Percentiles rank a stretch among this genome's conserved stretches.
phyloP scores from a whole-genome alignment of 2,113 vertebrate species.

The Raja brachyura region DNA sequence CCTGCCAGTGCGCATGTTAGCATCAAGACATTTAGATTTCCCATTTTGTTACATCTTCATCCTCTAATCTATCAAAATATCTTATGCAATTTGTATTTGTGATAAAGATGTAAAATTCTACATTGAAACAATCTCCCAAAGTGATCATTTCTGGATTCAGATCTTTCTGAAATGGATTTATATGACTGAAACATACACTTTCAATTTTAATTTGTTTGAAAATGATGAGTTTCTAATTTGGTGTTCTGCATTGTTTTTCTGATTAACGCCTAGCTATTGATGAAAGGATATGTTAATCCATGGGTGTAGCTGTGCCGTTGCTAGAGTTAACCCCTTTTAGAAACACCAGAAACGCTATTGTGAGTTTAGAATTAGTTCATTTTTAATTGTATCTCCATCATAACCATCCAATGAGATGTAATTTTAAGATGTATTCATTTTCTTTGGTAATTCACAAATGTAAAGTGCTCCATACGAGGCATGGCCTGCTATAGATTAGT shows the following conservation, averaged over 20 bases:
- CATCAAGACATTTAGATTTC: neutral
- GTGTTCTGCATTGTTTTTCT: neutral
- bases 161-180: neutral
- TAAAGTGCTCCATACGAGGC: neutral
- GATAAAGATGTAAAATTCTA: neutral
- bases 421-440: neutral
- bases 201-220: neutral
- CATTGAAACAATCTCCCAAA: neutral
- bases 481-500: neutral
- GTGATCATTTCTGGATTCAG: neutral
- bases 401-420: neutral
- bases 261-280: neutral
- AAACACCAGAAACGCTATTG: neutral
- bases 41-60: neutral
- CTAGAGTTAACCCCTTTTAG: too few species aligned
- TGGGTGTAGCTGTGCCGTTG: neutral
- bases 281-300: neutral
- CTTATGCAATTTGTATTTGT: neutral
- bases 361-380: neutral
- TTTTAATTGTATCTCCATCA: neutral
- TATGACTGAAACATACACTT: too few species aligned
- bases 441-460: neutral
- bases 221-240: neutral
- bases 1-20: too few species aligned
- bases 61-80: neutral